A percentile compares a stretch with the other conserved stretches of the same genome.
Conservation (phyloP, 2,888 invertebrate genomes). For the Xylota segnis region DNA sequence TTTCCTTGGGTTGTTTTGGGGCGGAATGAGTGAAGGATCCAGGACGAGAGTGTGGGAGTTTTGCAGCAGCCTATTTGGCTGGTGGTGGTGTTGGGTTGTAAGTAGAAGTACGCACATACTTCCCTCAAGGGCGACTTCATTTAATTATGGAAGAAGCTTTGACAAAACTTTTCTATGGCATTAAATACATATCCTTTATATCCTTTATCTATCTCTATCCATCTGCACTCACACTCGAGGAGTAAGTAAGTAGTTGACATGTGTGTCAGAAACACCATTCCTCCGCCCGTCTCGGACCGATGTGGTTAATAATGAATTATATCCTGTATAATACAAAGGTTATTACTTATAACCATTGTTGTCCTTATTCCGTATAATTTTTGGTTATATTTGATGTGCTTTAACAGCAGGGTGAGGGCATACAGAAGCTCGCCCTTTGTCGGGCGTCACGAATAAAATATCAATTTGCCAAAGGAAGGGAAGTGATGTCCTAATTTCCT, state of each 20-base stretch:
- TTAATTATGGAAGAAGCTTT: conserved; percentile 69
- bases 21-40: conserved; percentile 12
- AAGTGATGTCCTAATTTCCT: conserved; percentile 53
- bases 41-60: background rate
- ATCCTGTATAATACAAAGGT: conserved; percentile 47
- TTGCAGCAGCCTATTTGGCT: conserved; percentile 5
- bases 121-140: conserved; percentile 63
- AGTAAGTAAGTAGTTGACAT: conserved; percentile 13
- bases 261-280: conserved; percentile 6
- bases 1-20: background rate
- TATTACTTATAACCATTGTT: conserved; percentile 47
- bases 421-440: conserved; percentile 10
- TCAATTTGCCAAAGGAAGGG: conserved; percentile 47
- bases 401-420: background rate
- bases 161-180: conserved; percentile 51
- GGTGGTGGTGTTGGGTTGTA: conserved; percentile 30
- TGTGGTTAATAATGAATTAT: conserved; percentile 63
- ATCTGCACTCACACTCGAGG: background rate
- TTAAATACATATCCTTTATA: conserved; percentile 38
- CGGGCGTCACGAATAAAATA: conserved; percentile 54
- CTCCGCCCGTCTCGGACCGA: background rate
- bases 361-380: conserved; percentile 26
- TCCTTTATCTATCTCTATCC: conserved; percentile 24
- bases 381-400: conserved; percentile 36
- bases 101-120: background rate